Base-by-base conservation (phyloP, 2,888 invertebrate species). In the Leptodirus hochenwartii region DNA sequence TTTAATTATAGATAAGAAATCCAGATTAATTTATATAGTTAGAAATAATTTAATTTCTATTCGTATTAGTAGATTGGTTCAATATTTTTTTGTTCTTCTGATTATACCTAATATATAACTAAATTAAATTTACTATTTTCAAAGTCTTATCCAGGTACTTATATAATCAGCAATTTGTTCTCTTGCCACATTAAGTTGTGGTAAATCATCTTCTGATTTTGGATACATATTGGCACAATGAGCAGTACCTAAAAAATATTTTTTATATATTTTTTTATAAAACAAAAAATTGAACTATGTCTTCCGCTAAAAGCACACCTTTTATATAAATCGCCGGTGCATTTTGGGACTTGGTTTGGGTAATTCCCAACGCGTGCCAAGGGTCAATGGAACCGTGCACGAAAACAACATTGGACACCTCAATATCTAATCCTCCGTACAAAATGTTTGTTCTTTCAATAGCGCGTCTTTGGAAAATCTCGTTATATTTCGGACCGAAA, bases 161-260 rank as follows among this genome's bases (percentile, higher is more conserved):
- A 81, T 64, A 14, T 66, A 56, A 31, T 59, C 44, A 17, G 58
- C 56, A 41, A 84, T 67, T 47, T 67, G 54, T 16, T 63, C 50
- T 31, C 88, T 66, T 0, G 87, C 85, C 25, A 60, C 59, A 17
- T 58, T 62, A 34, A 90, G 56, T 31, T 71, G 64, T 1, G 69
- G 68, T 4, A 64, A 56, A 54, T 91, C 90, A 1, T 58, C 49
- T 1, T 62, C 56, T 5, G 66, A 57, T 4, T 69, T 56, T 15
- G 88, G 85, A 50, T 90, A 90, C 84, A 90, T 84, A 49, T 88
- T 79, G 1, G 90, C 88, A 54, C 90, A 91, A 51, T 91, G 90
- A 4, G 90, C 88, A n/a, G 88, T 85, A 22, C 85, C 87, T 82
- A 46, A 3, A 57, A 50, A 35, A 17, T 24, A 23, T 11, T 15